A percentile compares a stretch with the other conserved stretches of the same genome.
Conservation (phyloP, 2,888 invertebrate species). For the Brenthis ino region DNA sequence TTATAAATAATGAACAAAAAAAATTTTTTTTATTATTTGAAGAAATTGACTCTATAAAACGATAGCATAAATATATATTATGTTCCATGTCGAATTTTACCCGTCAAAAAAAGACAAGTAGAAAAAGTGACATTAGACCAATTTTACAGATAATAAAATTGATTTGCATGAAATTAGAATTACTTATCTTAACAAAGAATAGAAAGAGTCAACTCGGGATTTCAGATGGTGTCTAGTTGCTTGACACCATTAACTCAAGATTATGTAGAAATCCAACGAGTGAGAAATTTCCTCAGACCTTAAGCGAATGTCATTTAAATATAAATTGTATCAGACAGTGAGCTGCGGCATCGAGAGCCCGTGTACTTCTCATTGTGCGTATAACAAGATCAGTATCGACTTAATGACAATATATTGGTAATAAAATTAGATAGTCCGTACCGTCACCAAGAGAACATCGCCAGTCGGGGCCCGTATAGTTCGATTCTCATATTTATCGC, state of each 20-base stretch:
- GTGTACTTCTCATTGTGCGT: slow-evolving; percentile 78
- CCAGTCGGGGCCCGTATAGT: slow-evolving; percentile 53
- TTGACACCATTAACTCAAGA: slow-evolving; percentile 73
- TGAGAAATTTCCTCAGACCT: slow-evolving; percentile 74
- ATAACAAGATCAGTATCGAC: slow-evolving; percentile 83
- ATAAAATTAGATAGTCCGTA: slow-evolving; percentile 81
- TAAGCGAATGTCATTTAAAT: slow-evolving; percentile 80
- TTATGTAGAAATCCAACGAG: slow-evolving; percentile 78
- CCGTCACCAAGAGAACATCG: slow-evolving; percentile 75
- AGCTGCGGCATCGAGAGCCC: slow-evolving; percentile 56
- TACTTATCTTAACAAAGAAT: slow-evolving; percentile 37
- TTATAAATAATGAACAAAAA: too few relatives aligned
- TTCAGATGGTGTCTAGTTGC: slow-evolving; percentile 41
- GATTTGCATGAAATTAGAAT: slow-evolving; percentile 31
- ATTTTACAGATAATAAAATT: background rate
- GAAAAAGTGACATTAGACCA: too few relatives aligned
- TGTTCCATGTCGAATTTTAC: too few relatives aligned
- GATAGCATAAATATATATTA: too few relatives aligned
- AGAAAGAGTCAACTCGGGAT: slow-evolving; percentile 21
- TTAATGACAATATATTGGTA: slow-evolving; percentile 83
- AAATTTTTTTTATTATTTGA: too few relatives aligned
- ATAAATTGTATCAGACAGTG: slow-evolving; percentile 74
- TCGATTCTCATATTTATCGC: slow-evolving; percentile 78
- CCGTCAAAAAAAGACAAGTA: too few relatives aligned
- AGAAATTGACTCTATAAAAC: too few relatives aligned